Percentiles rank a stretch among this genome's conserved stretches.
phyloP scores from a whole-genome alignment of 2,113 vertebrate species.

The Cinclus cinclus region DNA sequence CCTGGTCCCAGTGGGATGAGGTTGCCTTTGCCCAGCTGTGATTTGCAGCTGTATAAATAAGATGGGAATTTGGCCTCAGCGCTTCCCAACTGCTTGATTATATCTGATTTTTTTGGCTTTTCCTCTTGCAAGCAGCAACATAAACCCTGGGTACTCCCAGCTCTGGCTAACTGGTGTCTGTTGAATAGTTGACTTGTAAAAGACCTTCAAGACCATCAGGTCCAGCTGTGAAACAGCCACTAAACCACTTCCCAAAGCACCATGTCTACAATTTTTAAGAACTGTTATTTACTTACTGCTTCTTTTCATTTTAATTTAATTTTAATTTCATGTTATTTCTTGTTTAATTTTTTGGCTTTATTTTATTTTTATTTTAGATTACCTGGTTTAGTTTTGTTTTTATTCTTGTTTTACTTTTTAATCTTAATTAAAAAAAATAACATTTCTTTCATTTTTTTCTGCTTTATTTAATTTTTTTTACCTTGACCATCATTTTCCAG shows the following conservation, averaged over 20 bases:
- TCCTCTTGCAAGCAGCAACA: background rate
- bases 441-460: background rate
- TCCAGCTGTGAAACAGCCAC: background rate
- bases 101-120: background rate
- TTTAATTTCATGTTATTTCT: background rate
- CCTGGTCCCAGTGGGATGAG: rapidly evolving
- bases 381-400: background rate
- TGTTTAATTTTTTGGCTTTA: rapidly evolving
- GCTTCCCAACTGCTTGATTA: background rate
- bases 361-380: background rate
- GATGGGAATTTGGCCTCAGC: background rate
- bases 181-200: background rate
- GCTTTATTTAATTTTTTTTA: background rate
- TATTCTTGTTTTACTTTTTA: background rate
- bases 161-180: background rate
- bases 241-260: background rate
- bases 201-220: background rate
- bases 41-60: constrained; percentile 39
- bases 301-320: background rate
- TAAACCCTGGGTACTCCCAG: background rate
- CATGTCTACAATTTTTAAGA: rapidly evolving
- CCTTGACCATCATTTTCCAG: background rate
- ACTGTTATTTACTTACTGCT: background rate
- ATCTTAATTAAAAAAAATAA: background rate
- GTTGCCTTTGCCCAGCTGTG: background rate